Evolutionary conservation across 2,888 invertebrate genomes (phyloP), one percentile per base, ranked within the genome.

Genomic region (Agriopis leucophaearia): DNA sequence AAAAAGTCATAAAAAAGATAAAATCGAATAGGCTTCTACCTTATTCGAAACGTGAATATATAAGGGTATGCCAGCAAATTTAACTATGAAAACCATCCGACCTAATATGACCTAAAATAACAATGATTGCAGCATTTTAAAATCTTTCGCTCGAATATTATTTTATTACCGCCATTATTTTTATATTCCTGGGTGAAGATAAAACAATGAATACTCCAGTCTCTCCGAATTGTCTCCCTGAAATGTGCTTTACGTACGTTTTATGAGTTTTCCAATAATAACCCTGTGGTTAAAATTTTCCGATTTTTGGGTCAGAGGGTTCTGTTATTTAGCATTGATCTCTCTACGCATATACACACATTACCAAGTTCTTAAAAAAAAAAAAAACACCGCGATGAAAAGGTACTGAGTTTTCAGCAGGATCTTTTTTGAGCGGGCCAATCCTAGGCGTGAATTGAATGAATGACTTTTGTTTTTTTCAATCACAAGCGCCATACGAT

Each of bases 231-330:
- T 38, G 8, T 38, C 38, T 38, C 38, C 38, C 15, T 50, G 52
- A 42, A 51, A 68, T 70, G 73, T 72, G 18, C 73, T 77, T 76
- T 69, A 74, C 66, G 72, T 59, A 36, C 45, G 48, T 70, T 79
- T 79, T 79, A 80, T 72, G 78, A 74, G 58, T 66, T 40, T 65
- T 67, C 69, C 70, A 73, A 76, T 74, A 69, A 77, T 75, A 77
- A 74, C 74, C 72, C 56, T 48, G 68, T 58, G 73, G 73, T 18
- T 18, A 7, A 38, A 52, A 44, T 66, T 72, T 70, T 69, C 36
- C 71, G 71, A 70, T 74, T 74, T 73, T 72, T 70, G 71, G 70
- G 55, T 7, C 45, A 18, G 38, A 36, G 55, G 50, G 13, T 52
- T 54, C 9, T 15, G 0, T 38, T 16, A 38, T 36, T 54, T 15